Base-by-base conservation (phyloP, 1,140 invertebrate species). In the Eueides isabella region DNA sequence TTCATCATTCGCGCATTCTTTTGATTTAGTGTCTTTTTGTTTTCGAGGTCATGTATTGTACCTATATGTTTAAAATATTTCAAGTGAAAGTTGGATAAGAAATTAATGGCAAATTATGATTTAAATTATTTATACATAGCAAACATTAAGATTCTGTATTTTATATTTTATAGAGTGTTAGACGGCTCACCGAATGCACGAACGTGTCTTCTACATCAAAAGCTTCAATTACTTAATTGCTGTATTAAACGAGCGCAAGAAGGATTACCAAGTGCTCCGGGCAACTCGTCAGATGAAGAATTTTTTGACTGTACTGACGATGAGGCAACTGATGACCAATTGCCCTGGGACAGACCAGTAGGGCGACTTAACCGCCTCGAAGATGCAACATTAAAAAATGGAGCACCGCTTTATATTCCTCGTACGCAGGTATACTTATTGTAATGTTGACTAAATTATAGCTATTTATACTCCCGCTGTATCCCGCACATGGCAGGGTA, bases 201-300 rank as follows among this genome's bases (percentile, higher is more conserved):
- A 67, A 97, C 96, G 7, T 98, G 98, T 90, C 94, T 99, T n/a
- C 93, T 99, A 0, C 97, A 99, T 93, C 98, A 99, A 92, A 99
- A 99, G 86, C 94, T 99, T 23, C 96, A 99, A 95, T 98, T 99
- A 96, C 93, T 99, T 9, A 99, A 99, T 88, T 98, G 98, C 87
- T 99, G 99, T 89, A 98, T 99, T 76, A 95, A 96, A 70, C 95
- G 97, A 72, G 84, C 87, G 7, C 62, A 79, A 16, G 84, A 85
- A 12, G 80, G 81, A 31, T 80, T 70, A 14, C 80, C 75, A 2
- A 82, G 74, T 48, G 80, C 85, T 12, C 87, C 84, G 3, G 89
- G 90, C 2, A 94, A 95, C 69, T 95, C 95, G 26, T 95, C 95
- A 1, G 95, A 96, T 67, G 97, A 97, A 16, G 97, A 98, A 90